Percentiles rank a stretch among this genome's conserved stretches.
Evolutionary conservation across 2,888 invertebrate species (phyloP).

Genomic region (Tribolium freemani): DNA sequence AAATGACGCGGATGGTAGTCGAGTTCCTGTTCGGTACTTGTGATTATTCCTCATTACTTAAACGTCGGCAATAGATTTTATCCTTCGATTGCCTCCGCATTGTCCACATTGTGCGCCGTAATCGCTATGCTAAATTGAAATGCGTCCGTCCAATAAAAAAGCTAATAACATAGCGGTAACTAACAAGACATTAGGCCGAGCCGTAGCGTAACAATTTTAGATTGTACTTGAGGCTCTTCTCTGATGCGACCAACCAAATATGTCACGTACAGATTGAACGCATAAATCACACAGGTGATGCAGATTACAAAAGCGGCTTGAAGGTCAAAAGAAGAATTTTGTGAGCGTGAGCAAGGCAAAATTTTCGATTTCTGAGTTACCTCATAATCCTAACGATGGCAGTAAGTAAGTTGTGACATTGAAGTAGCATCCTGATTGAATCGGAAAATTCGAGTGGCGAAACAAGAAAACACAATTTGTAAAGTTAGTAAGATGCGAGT

Average conservation of each 20-base stretch:
- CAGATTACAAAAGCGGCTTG: slow-evolving; percentile 27
- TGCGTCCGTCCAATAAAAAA: slow-evolving; percentile 51
- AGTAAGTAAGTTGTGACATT: slow-evolving; percentile 16
- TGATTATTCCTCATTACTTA: slow-evolving; percentile 45
- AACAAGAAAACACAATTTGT: slow-evolving; percentile 68
- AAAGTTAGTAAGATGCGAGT: slow-evolving; percentile 64
- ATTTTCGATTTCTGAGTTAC: slow-evolving; percentile 18
- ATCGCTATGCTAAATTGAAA: slow-evolving; percentile 53
- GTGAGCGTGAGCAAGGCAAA: slow-evolving; percentile 19
- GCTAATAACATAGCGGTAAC: slow-evolving; percentile 53
- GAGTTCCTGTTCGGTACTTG: slow-evolving; percentile 28
- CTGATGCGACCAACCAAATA: slow-evolving; percentile 18
- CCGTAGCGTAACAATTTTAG: slow-evolving; percentile 49
- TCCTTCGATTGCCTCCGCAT: slow-evolving; percentile 48
- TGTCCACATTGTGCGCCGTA: slow-evolving; percentile 48
- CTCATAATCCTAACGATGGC: slow-evolving; percentile 11
- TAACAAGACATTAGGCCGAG: slow-evolving; percentile 49
- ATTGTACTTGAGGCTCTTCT: slow-evolving; percentile 39
- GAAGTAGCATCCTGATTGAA: slow-evolving; percentile 58
- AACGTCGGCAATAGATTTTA: slow-evolving; percentile 43
- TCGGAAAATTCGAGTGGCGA: slow-evolving; percentile 62
- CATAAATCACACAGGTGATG: slow-evolving; percentile 27
- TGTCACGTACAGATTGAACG: slow-evolving; percentile 38
- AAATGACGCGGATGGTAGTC: slow-evolving; percentile 18
- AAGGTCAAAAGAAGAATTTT: slow-evolving; percentile 23